Conservation (phyloP, 2,113 vertebrate genomes). For the Trematocara macrostoma region DNA sequence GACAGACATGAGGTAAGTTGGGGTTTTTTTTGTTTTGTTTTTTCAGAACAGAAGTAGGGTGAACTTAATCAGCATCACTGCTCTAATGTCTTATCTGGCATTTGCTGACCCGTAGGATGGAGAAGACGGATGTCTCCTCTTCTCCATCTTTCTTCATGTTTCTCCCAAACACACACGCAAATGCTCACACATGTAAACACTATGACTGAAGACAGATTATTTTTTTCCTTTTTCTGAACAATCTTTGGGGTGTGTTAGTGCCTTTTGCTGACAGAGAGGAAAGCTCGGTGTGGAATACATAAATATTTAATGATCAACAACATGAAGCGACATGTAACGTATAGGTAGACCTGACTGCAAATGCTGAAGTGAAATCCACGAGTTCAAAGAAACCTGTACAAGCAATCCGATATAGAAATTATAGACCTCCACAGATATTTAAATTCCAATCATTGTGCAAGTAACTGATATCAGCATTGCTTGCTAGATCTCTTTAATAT, state of each 20-base stretch:
- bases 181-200: not conserved
- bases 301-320: conserved; percentile 2
- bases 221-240: not conserved
- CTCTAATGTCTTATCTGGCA: not conserved
- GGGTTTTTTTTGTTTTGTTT: not conserved
- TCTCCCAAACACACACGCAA: not conserved
- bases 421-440: not conserved
- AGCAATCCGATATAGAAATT: not conserved
- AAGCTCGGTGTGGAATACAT: not conserved
- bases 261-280: not conserved
- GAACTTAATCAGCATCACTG: not conserved
- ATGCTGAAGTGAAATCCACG: not conserved
- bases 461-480: not conserved
- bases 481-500: not conserved
- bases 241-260: not conserved
- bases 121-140: not conserved
- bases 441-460: not conserved
- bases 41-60: not conserved
- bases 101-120: not conserved
- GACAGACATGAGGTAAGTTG: not conserved
- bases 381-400: not conserved
- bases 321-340: not conserved
- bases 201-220: not conserved
- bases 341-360: not conserved
- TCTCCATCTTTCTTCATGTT: not conserved